These are phyloP conservation scores for Pterobdella sp. DNA, from an alignment of 2,888 invertebrate species.

Conservation along the genomic window DNA sequence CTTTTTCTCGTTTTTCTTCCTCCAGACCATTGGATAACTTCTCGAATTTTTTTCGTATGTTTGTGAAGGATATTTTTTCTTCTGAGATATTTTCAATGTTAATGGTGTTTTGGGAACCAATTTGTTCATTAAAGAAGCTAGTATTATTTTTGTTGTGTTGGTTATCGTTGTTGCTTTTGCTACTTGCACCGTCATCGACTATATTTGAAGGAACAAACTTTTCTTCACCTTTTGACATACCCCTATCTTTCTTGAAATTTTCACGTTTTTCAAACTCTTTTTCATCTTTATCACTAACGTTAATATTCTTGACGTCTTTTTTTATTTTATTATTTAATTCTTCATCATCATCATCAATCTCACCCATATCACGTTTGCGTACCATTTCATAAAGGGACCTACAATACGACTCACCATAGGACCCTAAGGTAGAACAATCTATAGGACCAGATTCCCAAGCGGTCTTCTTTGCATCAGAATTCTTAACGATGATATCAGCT, in stretches of 20 bases:
- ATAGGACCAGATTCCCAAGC: neutral
- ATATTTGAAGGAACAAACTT: neutral
- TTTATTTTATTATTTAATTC: too few species aligned
- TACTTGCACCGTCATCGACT: neutral
- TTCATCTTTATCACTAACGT: neutral
- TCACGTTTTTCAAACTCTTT: neutral
- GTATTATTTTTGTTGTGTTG: neutral
- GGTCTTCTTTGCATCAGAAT: neutral
- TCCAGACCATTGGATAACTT: neutral
- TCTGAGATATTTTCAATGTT: too few species aligned
- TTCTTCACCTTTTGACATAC: neutral
- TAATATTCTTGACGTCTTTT: neutral
- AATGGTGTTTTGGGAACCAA: too few species aligned
- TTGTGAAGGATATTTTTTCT: neutral
- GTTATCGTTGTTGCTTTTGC: neutral
- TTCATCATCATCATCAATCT: neutral
- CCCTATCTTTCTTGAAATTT: too few species aligned
- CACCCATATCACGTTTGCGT: neutral
- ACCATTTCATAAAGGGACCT: constrained; percentile 4
- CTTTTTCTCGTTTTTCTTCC: constrained; percentile 3
- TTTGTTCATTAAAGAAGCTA: neutral
- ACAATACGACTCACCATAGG: constrained; percentile 1
- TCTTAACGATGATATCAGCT: neutral
- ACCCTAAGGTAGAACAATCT: neutral
- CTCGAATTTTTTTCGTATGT: constrained; percentile 5